Evolutionary conservation across 2,113 vertebrate species (phyloP), one percentile per base, ranked within the genome.

Genomic region (Mastomys coucha): DNA sequence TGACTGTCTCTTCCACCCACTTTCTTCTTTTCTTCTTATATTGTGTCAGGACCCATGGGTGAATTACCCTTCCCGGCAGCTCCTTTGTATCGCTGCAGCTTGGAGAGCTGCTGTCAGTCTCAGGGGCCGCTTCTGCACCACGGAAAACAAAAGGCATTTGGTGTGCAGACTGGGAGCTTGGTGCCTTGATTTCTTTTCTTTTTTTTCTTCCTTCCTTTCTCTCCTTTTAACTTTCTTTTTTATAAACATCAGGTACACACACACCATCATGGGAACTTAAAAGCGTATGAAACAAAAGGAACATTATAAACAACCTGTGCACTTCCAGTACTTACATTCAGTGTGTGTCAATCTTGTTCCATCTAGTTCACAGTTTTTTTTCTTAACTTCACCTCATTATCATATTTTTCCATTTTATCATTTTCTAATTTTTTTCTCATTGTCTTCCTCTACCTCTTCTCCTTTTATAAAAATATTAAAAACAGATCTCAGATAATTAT

Each of bases 1-100:
- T 97, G 96, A 63, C 58, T 12, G 53, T 51, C 58, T 87, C 94
- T 97, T 94, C 96, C 95, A 75, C 91, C 92, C 80, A 58, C 89
- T 96, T 17, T 96, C 56, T 95, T 33, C 86, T 91, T 90, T 91
- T 45, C 80, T 95, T 63, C 77, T 53, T 65, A 16, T 78, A 91
- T 89, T 91, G 89, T 97, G 81, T 95, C 70, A 49, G 88, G 94
- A 87, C 88, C 39, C 42, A 88, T 33, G 78, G 94, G 86, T 5
- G 11, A 86, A 51, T 96, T 92, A 90, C 84, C 95, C 77, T 96
- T 86, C 72, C 90, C 90, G 88, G 96, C 93, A 95, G 19, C 60
- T 94, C 96, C 49, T 97, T 95, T 97, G 81, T 95, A 20, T 93
- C 36, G 69, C 86, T 76, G 75, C 53, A 86, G 78, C 14, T 53